phyloP scores from a whole-genome alignment of 92 coral and sea anemone species.

The Palythoa grandiflora region DNA sequence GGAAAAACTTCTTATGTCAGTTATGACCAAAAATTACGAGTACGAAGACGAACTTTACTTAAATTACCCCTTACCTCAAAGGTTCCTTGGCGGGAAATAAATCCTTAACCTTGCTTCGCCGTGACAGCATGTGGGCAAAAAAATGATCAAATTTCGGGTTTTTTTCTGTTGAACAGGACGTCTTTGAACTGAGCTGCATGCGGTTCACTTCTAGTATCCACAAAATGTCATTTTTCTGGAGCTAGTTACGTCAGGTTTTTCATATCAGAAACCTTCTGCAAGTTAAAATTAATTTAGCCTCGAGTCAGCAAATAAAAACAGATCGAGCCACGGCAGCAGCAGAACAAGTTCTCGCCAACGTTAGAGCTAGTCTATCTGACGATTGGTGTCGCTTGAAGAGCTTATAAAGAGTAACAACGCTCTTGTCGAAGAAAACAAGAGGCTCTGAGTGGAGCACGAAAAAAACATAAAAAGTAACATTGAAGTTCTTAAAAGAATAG shows the following conservation, averaged over 20 bases:
- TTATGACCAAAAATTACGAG: neutral
- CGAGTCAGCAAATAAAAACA: neutral
- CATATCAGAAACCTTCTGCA: constrained; percentile 12
- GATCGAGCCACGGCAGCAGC: constrained; percentile 17
- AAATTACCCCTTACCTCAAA: neutral
- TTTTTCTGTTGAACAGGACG: neutral
- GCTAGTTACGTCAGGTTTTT: neutral
- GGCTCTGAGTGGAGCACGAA: constrained; percentile 39
- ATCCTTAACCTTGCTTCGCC: neutral
- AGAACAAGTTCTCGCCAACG: constrained; percentile 30
- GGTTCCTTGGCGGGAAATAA: neutral
- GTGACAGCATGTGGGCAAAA: neutral
- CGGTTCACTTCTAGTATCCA: neutral
- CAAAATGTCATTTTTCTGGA: neutral
- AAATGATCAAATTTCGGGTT: constrained; percentile 7
- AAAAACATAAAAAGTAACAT: constrained; percentile 2
- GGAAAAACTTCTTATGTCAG: neutral
- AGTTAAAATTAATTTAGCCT: neutral
- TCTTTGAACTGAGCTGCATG: neutral
- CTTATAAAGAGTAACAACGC: constrained; percentile 15
- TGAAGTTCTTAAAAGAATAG: constrained; percentile 45
- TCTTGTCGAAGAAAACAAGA: constrained; percentile 47
- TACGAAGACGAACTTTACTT: neutral
- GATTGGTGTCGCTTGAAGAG: constrained; percentile 46
- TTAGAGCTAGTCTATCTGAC: constrained; percentile 20